These are phyloP conservation scores for Isotomurus palustris DNA, from an alignment of 2,888 invertebrate species.

Conservation along the genomic window DNA sequence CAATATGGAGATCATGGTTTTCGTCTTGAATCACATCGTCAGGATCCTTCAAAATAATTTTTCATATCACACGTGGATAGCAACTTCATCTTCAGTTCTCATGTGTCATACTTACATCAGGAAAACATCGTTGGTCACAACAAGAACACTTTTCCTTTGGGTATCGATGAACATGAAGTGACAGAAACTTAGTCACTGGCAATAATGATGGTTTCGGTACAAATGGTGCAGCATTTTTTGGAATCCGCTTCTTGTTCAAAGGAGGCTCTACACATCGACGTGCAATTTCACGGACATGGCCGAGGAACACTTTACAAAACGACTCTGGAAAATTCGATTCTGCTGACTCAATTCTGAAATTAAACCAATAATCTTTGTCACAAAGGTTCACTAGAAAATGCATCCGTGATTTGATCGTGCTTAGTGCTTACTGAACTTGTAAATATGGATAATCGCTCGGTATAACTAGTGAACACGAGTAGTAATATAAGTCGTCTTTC, in stretches of 20 bases:
- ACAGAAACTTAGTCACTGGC: slow-evolving; percentile 59
- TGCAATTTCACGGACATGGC: slow-evolving; percentile 64
- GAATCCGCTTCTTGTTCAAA: slow-evolving; percentile 53
- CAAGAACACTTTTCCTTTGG: slow-evolving; percentile 62
- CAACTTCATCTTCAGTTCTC: slow-evolving; percentile 30
- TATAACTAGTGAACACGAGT: slow-evolving; percentile 58
- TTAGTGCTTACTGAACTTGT: slow-evolving; percentile 49
- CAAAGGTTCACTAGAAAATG: not conserved
- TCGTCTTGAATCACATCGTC: slow-evolving; percentile 54
- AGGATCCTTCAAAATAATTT: slow-evolving; percentile 50
- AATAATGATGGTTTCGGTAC: slow-evolving; percentile 60
- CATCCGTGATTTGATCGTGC: not conserved
- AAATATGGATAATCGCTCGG: slow-evolving; percentile 63
- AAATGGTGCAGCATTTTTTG: slow-evolving; percentile 56
- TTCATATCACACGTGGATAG: not conserved
- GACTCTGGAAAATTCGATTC: slow-evolving; percentile 64
- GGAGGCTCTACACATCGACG: slow-evolving; percentile 67
- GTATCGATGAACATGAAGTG: slow-evolving; percentile 59
- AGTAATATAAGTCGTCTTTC: slow-evolving; percentile 58
- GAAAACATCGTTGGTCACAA: slow-evolving; percentile 61
- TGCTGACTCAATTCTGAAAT: slow-evolving; percentile 56
- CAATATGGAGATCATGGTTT: slow-evolving; percentile 59
- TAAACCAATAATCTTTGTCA: not conserved
- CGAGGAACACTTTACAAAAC: slow-evolving; percentile 59
- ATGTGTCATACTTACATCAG: slow-evolving; percentile 56